These are phyloP conservation scores for Hermodice carunculata DNA, from an alignment of 2,888 invertebrate species.

Conservation along the genomic window DNA sequence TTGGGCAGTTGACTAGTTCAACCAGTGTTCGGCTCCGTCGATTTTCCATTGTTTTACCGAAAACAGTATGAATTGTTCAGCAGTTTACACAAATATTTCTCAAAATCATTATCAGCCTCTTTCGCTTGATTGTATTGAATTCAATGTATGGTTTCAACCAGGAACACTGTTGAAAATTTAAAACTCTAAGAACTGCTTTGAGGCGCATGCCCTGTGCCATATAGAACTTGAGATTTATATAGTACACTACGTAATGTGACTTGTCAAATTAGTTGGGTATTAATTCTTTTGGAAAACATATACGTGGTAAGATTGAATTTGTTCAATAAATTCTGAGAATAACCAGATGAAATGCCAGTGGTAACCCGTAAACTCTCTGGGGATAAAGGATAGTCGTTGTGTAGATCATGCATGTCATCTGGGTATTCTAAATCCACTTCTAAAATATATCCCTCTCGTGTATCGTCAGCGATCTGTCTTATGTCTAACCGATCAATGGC, in stretches of 20 bases:
- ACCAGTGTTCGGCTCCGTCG: conserved; percentile 66
- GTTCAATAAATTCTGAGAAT: no score
- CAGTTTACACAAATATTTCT: conserved; percentile 57
- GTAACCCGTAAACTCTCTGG: conserved; percentile 37
- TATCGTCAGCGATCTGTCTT: neutral
- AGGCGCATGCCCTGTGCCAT: conserved; percentile 19
- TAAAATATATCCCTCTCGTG: conserved; percentile 58
- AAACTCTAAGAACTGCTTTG: no score
- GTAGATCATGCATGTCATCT: conserved; percentile 56
- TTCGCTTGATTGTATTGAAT: conserved; percentile 47
- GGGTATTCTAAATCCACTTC: conserved; percentile 70
- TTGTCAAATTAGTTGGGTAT: neutral
- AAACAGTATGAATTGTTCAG: conserved; percentile 58
- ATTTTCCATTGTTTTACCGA: conserved; percentile 70
- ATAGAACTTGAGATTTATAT: neutral
- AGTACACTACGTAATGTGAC: neutral
- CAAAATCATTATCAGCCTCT: conserved; percentile 57
- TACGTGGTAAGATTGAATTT: no score
- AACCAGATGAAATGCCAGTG: neutral
- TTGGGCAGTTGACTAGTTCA: conserved; percentile 29
- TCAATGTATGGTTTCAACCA: conserved; percentile 63
- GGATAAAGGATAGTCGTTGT: conserved; percentile 56
- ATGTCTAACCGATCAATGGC: neutral
- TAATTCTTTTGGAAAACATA: neutral
- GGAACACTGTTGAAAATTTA: conserved; percentile 48